Conservation (phyloP, 2,113 vertebrate species). For the Clupea harengus region DNA sequence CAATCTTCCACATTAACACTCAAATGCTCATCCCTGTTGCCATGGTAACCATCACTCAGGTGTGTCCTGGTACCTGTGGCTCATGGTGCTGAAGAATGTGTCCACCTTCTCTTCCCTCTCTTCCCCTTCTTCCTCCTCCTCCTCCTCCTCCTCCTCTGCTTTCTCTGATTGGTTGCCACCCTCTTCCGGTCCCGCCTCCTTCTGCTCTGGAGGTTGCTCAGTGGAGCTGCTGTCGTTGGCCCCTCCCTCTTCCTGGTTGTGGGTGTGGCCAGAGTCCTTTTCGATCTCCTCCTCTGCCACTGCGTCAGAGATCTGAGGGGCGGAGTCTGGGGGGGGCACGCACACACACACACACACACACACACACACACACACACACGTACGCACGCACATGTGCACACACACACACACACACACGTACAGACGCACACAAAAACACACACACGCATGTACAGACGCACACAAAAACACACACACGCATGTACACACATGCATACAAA, state of each 20-base stretch:
- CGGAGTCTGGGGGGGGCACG: not conserved
- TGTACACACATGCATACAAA: not conserved
- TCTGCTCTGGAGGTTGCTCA: conserved; percentile 24
- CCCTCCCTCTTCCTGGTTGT: conserved; percentile 43
- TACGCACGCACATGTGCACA: not conserved
- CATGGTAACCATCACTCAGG: conserved; percentile 25
- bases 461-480: not conserved
- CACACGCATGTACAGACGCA: no score
- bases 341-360: conserved; percentile 14
- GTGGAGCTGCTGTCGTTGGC: conserved; percentile 42
- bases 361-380: conserved; percentile 4
- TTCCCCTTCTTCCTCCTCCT: conserved; percentile 41
- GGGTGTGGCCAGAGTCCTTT: conserved; percentile 31
- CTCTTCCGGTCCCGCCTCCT: conserved; percentile 39
- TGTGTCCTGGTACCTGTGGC: conserved; percentile 83
- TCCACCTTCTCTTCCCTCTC: conserved; percentile 72
- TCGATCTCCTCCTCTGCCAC: not conserved
- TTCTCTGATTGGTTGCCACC: conserved; percentile 38
- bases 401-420: not conserved
- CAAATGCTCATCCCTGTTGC: no score
- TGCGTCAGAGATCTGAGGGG: not conserved
- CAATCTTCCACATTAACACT: no score
- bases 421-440: no score
- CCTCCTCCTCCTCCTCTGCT: conserved; percentile 38
- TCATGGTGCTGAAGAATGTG: conserved; percentile 97